These are phyloP conservation scores for Philaethria dido DNA, from an alignment of 2,888 invertebrate genomes.

Conservation along the genomic window DNA sequence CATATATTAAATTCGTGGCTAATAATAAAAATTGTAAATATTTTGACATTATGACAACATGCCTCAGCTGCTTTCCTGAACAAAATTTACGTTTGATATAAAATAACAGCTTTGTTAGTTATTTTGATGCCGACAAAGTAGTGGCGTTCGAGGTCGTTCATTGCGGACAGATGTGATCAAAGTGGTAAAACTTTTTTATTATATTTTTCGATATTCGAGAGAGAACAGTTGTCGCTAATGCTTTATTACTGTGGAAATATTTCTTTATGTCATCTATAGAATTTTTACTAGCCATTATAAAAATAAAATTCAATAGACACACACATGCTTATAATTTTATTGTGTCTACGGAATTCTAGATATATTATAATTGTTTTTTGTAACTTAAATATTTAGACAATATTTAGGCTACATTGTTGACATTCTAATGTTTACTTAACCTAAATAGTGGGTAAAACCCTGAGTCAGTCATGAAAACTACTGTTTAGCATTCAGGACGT, in stretches of 20 bases:
- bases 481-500: constrained; percentile 67
- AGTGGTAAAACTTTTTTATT: constrained; percentile 34
- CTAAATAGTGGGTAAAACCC: constrained; percentile 30
- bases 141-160: constrained; percentile 34
- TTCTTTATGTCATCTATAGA: constrained; percentile 25
- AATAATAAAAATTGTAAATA: constrained; percentile 11
- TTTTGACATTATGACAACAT: constrained; percentile 15
- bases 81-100: constrained; percentile 25
- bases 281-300: constrained; percentile 24
- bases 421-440: constrained; percentile 23
- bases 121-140: constrained; percentile 30
- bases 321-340: neutral
- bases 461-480: constrained; percentile 49
- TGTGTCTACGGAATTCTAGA: neutral
- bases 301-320: constrained; percentile 5
- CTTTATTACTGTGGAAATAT: constrained; percentile 31
- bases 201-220: constrained; percentile 35
- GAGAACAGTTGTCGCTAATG: constrained; percentile 33
- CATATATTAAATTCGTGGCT: neutral
- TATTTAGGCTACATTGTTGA: neutral
- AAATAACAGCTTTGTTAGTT: constrained; percentile 28
- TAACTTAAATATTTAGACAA: neutral
- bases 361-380: neutral
- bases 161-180: constrained; percentile 42
- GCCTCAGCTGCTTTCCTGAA: constrained; percentile 16